A percentile compares a stretch with the other conserved stretches of the same genome.
Conservation (phyloP, 92 coral and sea anemone species). For the Phenganax stokvisi region DNA sequence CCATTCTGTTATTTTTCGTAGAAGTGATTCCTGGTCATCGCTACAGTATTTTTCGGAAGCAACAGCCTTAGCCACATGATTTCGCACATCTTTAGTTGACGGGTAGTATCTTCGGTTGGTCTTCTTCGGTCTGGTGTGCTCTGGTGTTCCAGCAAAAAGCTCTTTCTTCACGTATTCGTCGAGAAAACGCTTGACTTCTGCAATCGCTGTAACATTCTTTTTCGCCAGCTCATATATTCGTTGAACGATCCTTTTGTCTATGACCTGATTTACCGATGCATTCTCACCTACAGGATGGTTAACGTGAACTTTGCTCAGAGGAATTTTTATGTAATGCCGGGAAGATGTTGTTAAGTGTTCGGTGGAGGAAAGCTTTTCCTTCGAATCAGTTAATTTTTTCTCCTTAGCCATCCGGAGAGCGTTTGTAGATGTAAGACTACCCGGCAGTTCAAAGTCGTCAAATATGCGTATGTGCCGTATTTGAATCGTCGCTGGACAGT, state of each 20-base stretch:
- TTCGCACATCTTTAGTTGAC: constrained; percentile 9
- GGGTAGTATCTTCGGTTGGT: constrained; percentile 13
- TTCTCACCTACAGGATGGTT: constrained; percentile 44
- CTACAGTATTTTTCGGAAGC: constrained; percentile 41
- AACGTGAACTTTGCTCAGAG: constrained; percentile 38
- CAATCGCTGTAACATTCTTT: background rate
- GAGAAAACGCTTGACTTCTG: constrained; percentile 1
- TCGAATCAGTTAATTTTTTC: constrained; percentile 21
- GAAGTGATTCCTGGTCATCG: constrained; percentile 43
- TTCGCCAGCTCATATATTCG: constrained; percentile 29
- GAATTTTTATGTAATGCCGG: constrained; percentile 46
- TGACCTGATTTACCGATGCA: constrained; percentile 30
- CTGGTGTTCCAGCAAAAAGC: background rate
- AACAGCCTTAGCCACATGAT: constrained; percentile 48
- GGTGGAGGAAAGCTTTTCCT: constrained; percentile 19
- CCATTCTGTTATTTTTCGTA: constrained; percentile 37
- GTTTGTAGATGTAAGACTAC: constrained; percentile 2
- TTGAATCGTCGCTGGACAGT: constrained; percentile 52
- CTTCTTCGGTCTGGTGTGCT: constrained; percentile 13
- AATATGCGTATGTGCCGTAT: constrained; percentile 33
- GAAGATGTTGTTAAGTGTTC: constrained; percentile 5
- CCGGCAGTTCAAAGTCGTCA: constrained; percentile 23
- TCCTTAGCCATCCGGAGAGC: constrained; percentile 31
- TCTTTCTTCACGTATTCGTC: constrained; percentile 11
- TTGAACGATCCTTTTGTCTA: constrained; percentile 40